Conservation (phyloP, 2,797 vertebrate genomes). For the Balearica regulorum region DNA sequence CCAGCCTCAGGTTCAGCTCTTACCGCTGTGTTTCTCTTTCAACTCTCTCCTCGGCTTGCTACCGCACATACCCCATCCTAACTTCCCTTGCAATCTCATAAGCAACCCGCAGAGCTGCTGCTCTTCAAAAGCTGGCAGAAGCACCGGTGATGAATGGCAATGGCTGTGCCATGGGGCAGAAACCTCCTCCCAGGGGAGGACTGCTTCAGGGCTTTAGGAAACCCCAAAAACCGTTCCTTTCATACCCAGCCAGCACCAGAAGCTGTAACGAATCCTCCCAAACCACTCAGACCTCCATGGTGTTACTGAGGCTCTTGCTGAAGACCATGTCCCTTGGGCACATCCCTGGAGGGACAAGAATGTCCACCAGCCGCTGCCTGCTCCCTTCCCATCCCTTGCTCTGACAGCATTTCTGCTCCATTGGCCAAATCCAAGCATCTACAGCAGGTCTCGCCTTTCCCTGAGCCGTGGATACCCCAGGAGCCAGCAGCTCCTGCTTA, state of each 20-base stretch:
- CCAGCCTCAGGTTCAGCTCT: background rate
- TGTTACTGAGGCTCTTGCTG: background rate
- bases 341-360: too few relatives aligned
- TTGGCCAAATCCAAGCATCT: background rate
- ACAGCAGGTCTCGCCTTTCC: fast-evolving
- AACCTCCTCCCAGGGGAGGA: background rate
- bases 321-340: fast-evolving
- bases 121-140: background rate
- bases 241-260: background rate
- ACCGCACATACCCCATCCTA: fast-evolving
- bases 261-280: background rate
- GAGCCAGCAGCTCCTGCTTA: background rate
- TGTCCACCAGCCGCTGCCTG: background rate
- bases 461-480: background rate
- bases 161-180: background rate
- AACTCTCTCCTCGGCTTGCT: background rate
- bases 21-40: background rate
- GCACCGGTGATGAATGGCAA: fast-evolving
- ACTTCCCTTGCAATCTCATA: background rate
- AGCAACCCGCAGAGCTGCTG: background rate
- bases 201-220: background rate
- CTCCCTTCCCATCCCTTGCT: background rate
- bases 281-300: background rate
- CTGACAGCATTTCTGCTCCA: background rate
- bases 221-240: background rate